Base-by-base conservation (phyloP, 2,888 invertebrate species). In the Cylindroiulus punctatus region DNA sequence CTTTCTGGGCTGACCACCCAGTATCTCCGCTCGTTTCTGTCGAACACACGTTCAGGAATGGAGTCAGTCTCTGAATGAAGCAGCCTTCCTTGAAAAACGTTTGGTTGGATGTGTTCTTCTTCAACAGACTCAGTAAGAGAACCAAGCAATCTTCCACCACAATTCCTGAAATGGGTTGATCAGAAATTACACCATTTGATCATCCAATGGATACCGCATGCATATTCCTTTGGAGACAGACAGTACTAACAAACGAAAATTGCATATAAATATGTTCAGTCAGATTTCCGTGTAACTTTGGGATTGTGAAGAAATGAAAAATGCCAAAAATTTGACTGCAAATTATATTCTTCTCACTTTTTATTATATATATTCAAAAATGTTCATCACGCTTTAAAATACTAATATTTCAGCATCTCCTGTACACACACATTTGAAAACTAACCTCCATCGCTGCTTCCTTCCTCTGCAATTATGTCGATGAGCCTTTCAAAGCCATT, bases 61-160 rank as follows among this genome's bases (percentile, higher is more conserved):
- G 96, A 1, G 96, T 92, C 90, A 99, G 92, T 88, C 94, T 94
- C 90, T 98, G 97, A 88, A 99, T 97, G 89, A 97, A 98, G 90
- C 97, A 97, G 85, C 98, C 98, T 92, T 99, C 99, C 92, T 98
- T 97, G 90, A 99, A 99, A 90, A 98, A 98, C 90, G 97, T 98
- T 88, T 99, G 99, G 91, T 99, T 99, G 89, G 98, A 98, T 19
- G 96, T 94, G 90, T 99, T 99, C 90, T 97, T 98, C 90, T 96
- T 95, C 19, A 99, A 91, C 86, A 99, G 92, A 92, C 98, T 99
- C 86, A 98, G 92, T 94, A 99, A 95, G 3, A 99, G 92, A 81
- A 97, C 92, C 3, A 99, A 92, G 91, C 99, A 99, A 91, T 99
- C 99, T 92, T 99, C 98, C 0, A 99, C 98, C 0, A 99, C 97